These are phyloP conservation scores for Thrips palmi DNA, from an alignment of 1,140 invertebrate species.

Conservation along the genomic window DNA sequence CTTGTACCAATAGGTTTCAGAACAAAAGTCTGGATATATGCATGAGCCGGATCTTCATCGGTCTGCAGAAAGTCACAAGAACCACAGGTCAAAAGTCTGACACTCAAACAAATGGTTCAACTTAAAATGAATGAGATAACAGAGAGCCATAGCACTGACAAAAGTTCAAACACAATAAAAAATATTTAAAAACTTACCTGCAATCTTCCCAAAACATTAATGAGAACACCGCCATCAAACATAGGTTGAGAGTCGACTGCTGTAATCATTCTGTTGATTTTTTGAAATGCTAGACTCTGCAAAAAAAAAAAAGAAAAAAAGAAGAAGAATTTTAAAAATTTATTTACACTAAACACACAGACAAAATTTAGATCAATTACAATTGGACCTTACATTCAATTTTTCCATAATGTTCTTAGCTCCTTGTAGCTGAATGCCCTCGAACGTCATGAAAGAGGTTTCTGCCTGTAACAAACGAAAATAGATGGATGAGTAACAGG, in stretches of 20 bases:
- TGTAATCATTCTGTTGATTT: constrained; percentile 78
- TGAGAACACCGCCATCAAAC: constrained; percentile 85
- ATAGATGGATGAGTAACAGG: too few species aligned
- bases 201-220: constrained; percentile 81
- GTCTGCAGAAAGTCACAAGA: constrained; percentile 36
- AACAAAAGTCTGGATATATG: constrained; percentile 81
- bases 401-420: constrained; percentile 87
- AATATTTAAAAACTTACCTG: constrained; percentile 42
- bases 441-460: constrained; percentile 88
- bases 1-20: constrained; percentile 67
- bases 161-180: neutral
- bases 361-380: too few species aligned
- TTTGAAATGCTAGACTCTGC: constrained; percentile 74
- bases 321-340: constrained; percentile 4
- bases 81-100: constrained; percentile 7
- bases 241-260: constrained; percentile 89
- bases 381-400: constrained; percentile 51
- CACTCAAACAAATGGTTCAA: neutral
- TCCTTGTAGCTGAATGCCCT: constrained; percentile 81
- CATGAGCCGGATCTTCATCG: constrained; percentile 79
- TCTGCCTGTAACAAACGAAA: constrained; percentile 44
- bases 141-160: too few species aligned
- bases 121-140: neutral
- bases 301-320: constrained; percentile 22
- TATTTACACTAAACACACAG: too few species aligned